phyloP scores from a whole-genome alignment of 2,888 invertebrate genomes.

The Scelioninae gen. 2 region DNA sequence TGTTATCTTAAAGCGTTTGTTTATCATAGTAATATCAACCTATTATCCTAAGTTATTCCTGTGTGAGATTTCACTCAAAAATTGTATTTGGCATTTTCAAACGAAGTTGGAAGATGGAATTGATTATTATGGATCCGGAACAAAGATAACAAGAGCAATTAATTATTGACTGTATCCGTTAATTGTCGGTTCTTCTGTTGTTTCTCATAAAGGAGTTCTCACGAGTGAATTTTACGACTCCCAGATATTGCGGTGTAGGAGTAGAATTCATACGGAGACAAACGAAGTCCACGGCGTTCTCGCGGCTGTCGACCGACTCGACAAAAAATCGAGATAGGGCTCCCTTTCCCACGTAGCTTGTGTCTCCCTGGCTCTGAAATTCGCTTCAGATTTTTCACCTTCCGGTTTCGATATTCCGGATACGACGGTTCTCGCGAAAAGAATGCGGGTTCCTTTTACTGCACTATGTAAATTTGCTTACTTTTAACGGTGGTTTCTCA shows the following conservation, averaged over 20 bases:
- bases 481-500: too few species aligned
- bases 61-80: too few species aligned
- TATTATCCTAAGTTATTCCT: too few species aligned
- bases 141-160: conserved; percentile 30
- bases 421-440: conserved; percentile 9
- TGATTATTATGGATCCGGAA: conserved; percentile 17
- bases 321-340: conserved; percentile 55
- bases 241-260: conserved; percentile 43
- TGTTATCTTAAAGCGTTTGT: too few species aligned
- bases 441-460: conserved; percentile 24
- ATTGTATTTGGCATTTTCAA: too few species aligned
- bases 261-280: conserved; percentile 50
- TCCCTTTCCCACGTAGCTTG: conserved; percentile 54
- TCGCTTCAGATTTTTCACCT: conserved; percentile 40
- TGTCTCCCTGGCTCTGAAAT: conserved; percentile 36
- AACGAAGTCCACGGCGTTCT: conserved; percentile 52
- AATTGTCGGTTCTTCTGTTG: conserved; percentile 37
- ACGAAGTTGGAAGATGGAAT: too few species aligned
- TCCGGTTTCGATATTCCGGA: conserved; percentile 47
- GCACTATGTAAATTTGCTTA: too few species aligned
- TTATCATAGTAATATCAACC: too few species aligned
- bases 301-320: conserved; percentile 49
- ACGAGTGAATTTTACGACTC: conserved; percentile 46
- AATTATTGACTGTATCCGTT: conserved; percentile 46
- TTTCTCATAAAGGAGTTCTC: conserved; percentile 44